Base-by-base conservation (phyloP, 1,140 invertebrate species). In the Megalopta genalis region DNA sequence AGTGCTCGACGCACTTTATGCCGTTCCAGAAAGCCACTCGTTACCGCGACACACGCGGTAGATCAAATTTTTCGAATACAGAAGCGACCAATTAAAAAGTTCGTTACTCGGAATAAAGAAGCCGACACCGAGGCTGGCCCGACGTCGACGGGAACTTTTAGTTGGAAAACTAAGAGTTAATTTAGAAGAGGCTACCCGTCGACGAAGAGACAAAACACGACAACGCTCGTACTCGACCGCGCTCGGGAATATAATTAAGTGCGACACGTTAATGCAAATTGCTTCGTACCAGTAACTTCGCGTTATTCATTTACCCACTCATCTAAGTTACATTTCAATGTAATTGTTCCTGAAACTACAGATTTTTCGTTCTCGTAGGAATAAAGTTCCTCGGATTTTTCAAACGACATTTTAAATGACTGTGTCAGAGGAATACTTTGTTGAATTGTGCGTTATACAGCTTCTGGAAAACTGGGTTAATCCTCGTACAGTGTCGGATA, bases 71-170 rank as follows among this genome's bases (percentile, higher is more conserved):
- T 72, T 77, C 37, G 25, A 46, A 60, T 16, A n/a, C 59, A 42
- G 23, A 18, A 18, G 42, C 6, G n/a, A 18, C 60, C 69, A 78
- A 78, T 78, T 78, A 78, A 73, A 78, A 78, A 78, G 68, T 78
- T 78, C 25, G 46, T 78, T 65, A 27, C 49, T 46, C 49, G 12
- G 5, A 42, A 57, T 12, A 21, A 65, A 57, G 25, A 70, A 73
- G 60, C 64, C 23, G 60, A 65, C 21, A 54, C 25, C 8, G 52
- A 39, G n/a, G 42, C 32, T 54, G 0, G 23, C n/a, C 18, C 16
- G 54, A 32, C 32, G 32, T 52, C 67, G 23, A 49, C 18, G 67
- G 0, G 39, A 77, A 67, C 37, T 59, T 67, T 59, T 7, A 25
- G 32, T 39, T 25, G 46, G 18, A 67, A 67, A 70, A 39, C 57